Base-by-base conservation (phyloP, 2,113 vertebrate species). In the Thunnus maccoyii region DNA sequence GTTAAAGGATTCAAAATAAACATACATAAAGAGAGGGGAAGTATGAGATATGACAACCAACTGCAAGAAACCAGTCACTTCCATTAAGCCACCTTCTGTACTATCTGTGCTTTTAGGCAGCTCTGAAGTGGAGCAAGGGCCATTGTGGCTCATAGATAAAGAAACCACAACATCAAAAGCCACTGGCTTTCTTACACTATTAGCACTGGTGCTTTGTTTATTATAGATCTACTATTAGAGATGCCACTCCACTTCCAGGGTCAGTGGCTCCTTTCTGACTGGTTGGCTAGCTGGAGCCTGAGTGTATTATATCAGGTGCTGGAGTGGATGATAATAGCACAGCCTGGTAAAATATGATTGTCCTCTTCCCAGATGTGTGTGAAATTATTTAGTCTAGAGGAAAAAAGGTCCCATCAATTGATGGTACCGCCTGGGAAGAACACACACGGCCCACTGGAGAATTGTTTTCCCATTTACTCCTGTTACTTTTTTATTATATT, bases 321-420 rank as follows among this genome's bases (percentile, higher is more conserved):
- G 16, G 1, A 78, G 72, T 52, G 32, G 66, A 78, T 84, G 73
- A 91, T 86, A 41, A 57, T 78, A 86, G 22, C 73, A 55, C 48
- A 83, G 62, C 58, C 22, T 50, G 66, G 55, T 9, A 9, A 87
- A 84, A 90, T 84, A 76, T 83, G 80, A 88, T 57, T 64, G 66
- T 18, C 62, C 62, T 70, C 55, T 73, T 79, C 30, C 72, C 76
- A 77, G 84, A 78, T 80, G 72, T 76, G 73, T 77, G 56, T 52
- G 80, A 88, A 89, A 86, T 86, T 60, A 90, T 91, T 89, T 88
- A 89, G 74, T 82, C 57, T 62, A 27, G 46, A 76, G 63, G 61
- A 63, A 63, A 20, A 72, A 78, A 67, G 8, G 72, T 32, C 55
- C 78, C 60, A 86, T 79, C 88, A 87, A 84, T 72, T 85, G 84